Conservation (phyloP, 2,797 vertebrate species). For the Macrochelys suwanniensis region DNA sequence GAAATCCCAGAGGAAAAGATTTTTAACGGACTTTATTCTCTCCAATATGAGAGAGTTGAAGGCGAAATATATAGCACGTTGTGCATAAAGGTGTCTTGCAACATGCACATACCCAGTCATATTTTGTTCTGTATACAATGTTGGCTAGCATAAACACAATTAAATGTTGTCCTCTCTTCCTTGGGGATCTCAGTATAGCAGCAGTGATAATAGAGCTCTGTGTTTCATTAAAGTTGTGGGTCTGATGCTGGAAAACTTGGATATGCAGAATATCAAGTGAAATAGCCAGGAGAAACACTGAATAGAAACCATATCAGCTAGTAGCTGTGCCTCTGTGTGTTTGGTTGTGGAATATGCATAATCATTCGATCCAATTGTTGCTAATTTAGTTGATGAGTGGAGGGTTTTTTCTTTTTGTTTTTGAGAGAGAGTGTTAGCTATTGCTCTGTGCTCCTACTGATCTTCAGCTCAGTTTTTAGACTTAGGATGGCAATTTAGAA, state of each 20-base stretch:
- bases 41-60: conserved; percentile 44
- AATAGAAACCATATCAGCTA: conserved; percentile 41
- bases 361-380: conserved; percentile 56
- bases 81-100: conserved; percentile 30
- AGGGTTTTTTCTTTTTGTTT: background rate
- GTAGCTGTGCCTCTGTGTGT: background rate
- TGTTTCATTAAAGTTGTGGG: conserved; percentile 66
- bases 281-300: conserved; percentile 69
- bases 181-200: conserved; percentile 56
- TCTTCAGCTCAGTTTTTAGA: background rate
- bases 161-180: conserved; percentile 68
- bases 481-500: background rate
- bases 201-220: conserved; percentile 57
- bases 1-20: conserved; percentile 62
- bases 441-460: background rate
- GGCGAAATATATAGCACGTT: background rate
- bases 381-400: conserved; percentile 56
- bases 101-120: conserved; percentile 14
- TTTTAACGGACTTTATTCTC: conserved; percentile 57
- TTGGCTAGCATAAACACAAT: conserved; percentile 57
- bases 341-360: conserved; percentile 27
- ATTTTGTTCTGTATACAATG: conserved; percentile 24
- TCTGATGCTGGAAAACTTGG: conserved; percentile 58
- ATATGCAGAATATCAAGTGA: conserved; percentile 59
- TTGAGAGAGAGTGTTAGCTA: background rate